Evolutionary conservation across 2,113 vertebrate species (phyloP), one percentile per base, ranked within the genome.

Genomic region (Hyperoodon ampullatus): DNA sequence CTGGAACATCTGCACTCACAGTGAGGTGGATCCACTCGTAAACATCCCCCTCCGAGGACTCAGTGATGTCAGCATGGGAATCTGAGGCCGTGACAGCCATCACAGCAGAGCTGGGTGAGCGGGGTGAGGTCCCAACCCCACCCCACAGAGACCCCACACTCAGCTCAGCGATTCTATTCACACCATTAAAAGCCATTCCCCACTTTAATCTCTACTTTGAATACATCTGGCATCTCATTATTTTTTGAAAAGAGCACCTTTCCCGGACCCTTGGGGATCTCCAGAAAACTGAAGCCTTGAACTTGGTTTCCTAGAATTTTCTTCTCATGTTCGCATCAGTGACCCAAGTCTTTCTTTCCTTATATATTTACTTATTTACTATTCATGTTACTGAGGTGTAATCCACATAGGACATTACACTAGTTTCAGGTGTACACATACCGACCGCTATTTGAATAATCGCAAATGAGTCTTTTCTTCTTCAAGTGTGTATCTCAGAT

Each of bases 1-100:
- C 35, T 50, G 1, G 83, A 81, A 60, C 86, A 16, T 14, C 63
- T 83, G 53, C 90, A 68, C 11, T 39, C 91, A 87, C 63, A 0
- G 5, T 15, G 86, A 78, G 16, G 72, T 14, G 33, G 55, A 39
- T 35, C 50, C 14, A 81, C 33, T 39, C 26, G 77, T 91, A 98
- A 98, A 98, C 88, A 98, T 6, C 26, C 65, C 24, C 91, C 96
- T 83, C 95, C 50, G 2, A 87, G 88, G 97, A 96, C 42, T 85
- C 35, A 39, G 82, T 74, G 95, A 70, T 75, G 82, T 61, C 96
- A 83, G 65, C 23, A 88, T 26, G 93, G 88, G 72, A 72, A 23
- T 55, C 50, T 55, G 33, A 55, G 60, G 50, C 50, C 6, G n/a
- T 55, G 50, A 97, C 85, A 70, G 96, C 70, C 1, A 61, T 71